Conservation (phyloP, 2,888 invertebrate genomes). For the Exephanes ischioxanthus region DNA sequence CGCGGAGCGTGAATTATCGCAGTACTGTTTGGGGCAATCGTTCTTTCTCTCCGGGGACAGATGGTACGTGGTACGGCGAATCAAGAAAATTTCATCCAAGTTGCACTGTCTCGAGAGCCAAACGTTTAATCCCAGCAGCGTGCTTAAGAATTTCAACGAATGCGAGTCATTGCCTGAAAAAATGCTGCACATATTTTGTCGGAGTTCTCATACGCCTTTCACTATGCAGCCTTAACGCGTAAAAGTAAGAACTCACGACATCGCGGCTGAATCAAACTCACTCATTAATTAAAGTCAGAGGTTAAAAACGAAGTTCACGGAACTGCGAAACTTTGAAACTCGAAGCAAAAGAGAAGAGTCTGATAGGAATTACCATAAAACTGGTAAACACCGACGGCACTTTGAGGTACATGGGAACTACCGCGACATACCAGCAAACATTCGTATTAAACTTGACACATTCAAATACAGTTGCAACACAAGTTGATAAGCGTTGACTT, state of each 20-base stretch:
- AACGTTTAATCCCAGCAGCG: neutral
- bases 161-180: neutral
- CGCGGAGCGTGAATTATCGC: slow-evolving; percentile 40
- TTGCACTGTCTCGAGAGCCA: neutral
- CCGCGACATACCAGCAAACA: too few relatives aligned
- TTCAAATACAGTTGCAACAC: neutral
- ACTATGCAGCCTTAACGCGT: too few relatives aligned
- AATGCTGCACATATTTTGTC: neutral
- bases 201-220: neutral
- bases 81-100: neutral
- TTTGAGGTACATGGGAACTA: too few relatives aligned
- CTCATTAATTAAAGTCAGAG: neutral
- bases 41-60: slow-evolving; percentile 4
- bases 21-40: slow-evolving; percentile 8
- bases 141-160: neutral
- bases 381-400: too few relatives aligned
- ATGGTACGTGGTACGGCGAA: slow-evolving; percentile 11
- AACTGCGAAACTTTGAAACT: too few relatives aligned
- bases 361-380: neutral
- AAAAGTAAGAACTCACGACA: neutral
- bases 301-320: too few relatives aligned
- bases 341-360: too few relatives aligned
- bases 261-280: neutral
- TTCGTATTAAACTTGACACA: neutral
- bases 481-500: too few relatives aligned